Evolutionary conservation across 2,888 invertebrate species (phyloP), one percentile per base, ranked within the genome.

Genomic region (Parnassius orleans): DNA sequence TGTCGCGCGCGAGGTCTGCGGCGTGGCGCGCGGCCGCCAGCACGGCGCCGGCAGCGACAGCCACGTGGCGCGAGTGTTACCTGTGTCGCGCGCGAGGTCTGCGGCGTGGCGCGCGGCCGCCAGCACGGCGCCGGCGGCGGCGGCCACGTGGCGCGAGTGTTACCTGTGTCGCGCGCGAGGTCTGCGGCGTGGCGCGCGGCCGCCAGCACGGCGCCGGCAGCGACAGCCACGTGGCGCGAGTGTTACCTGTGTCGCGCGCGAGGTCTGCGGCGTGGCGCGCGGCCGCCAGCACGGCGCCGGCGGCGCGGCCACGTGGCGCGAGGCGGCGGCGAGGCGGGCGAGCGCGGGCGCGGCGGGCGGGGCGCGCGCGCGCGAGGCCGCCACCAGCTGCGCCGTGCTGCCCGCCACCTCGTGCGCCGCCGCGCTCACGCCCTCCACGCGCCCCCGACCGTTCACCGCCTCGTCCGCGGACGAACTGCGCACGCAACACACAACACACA

Each of bases 381-480:
- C 98, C 58, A 99, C 99, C 64, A 99, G 93, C 87, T 99, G 99
- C 55, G 99, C 98, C 1, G 99, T 99, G 71, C 99, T 63, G 98
- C 98, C 63, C 96, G 99, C 77, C 96, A 97, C 66, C 97, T 99
- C 61, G 88, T 99, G 98, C 24, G 99, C 98, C 9, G 98, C 99
- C 0, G 98, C 99, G 65, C 98, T 96, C 65, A 99, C 93, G 79
- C 97, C 97, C 79, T 98, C 98, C 78, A 97, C 94, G 81, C 98
- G 98, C 0, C 97, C 97, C 68, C 95, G 93, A 11, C 95, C 95
- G 41, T 94, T 94, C 19, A 98, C 96, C 11, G 98, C 96, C 83
- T 96, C 96, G 87, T 99, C 98, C 3, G 99, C 98, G 0, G 98
- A 96, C 72, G 96, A 95, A 68, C 65, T 19, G 54, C 51, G 44